Conservation (phyloP, 2,113 vertebrate species). For the Salvelinus sp. region DNA sequence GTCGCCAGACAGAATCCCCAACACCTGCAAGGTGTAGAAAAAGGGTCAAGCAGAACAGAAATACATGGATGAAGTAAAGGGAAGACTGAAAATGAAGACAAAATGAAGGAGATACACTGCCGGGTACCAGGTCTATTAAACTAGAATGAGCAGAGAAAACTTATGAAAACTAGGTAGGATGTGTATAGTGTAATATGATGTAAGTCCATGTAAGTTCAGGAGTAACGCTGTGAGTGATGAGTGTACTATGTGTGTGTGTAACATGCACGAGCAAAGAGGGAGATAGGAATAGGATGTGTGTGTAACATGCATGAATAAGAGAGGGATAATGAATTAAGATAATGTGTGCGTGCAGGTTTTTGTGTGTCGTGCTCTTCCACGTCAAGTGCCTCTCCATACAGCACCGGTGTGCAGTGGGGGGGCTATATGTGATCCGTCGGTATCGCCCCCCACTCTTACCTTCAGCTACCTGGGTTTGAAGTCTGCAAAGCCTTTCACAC, state of each 20-base stretch:
- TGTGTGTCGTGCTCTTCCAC: constrained; percentile 60
- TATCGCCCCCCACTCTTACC: constrained; percentile 61
- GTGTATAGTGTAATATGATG: too few species aligned
- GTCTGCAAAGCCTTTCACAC: constrained; percentile 71
- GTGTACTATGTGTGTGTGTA: constrained; percentile 6
- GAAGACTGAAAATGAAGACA: too few species aligned
- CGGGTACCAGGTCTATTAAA: too few species aligned
- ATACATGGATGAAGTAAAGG: too few species aligned
- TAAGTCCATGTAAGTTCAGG: too few species aligned
- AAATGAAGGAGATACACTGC: too few species aligned
- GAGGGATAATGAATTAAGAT: constrained; percentile 40
- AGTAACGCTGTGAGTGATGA: constrained; percentile 52
- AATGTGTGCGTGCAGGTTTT: constrained; percentile 1
- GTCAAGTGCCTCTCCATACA: constrained; percentile 67
- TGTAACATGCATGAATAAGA: constrained; percentile 31
- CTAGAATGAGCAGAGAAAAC: too few species aligned
- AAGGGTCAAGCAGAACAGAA: too few species aligned
- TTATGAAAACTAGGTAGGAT: too few species aligned
- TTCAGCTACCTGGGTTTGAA: constrained; percentile 76
- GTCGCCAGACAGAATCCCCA: too few species aligned
- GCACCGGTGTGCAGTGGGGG: constrained; percentile 79
- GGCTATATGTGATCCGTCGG: constrained; percentile 77
- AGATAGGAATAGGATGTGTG: constrained; percentile 6
- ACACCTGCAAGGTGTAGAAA: too few species aligned
- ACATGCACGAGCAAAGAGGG: background rate